Evolutionary conservation across 2,113 vertebrate genomes (phyloP).

Genomic region (Chlorodrepanis virens): DNA sequence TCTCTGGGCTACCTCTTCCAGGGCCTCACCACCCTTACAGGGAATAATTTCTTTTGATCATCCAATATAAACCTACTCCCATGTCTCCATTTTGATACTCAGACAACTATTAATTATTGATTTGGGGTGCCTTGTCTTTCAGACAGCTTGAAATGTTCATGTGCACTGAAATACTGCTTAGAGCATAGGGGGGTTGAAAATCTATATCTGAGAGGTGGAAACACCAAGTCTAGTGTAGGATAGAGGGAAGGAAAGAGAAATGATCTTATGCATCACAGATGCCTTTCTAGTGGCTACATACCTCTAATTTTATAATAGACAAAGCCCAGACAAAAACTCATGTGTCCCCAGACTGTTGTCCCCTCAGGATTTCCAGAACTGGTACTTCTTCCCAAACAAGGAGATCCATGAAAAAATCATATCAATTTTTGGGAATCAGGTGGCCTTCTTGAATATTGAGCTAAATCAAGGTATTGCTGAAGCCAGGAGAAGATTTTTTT

Average conservation of each 20-base stretch:
- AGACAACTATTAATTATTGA: background rate
- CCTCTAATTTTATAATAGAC: background rate
- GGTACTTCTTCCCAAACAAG: background rate
- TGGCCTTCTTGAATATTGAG: background rate
- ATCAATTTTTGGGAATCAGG: background rate
- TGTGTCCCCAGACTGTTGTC: background rate
- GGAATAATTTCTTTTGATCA: background rate
- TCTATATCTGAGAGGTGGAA: background rate
- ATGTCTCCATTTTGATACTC: background rate
- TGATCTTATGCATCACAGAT: background rate
- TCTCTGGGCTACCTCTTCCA: rapidly evolving
- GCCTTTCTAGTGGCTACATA: background rate
- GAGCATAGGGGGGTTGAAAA: background rate
- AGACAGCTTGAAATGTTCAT: background rate
- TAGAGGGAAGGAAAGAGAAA: background rate
- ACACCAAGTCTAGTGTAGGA: background rate
- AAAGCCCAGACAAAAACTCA: background rate
- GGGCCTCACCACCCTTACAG: background rate
- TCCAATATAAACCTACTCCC: background rate
- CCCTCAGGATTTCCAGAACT: background rate
- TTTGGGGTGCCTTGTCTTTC: background rate
- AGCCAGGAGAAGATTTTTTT: background rate
- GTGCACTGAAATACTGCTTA: background rate
- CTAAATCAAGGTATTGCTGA: background rate
- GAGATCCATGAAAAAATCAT: background rate